A percentile compares a stretch with the other conserved stretches of the same genome.
phyloP scores from a whole-genome alignment of 2,888 invertebrate genomes.

The Eupelmus urozonus region DNA sequence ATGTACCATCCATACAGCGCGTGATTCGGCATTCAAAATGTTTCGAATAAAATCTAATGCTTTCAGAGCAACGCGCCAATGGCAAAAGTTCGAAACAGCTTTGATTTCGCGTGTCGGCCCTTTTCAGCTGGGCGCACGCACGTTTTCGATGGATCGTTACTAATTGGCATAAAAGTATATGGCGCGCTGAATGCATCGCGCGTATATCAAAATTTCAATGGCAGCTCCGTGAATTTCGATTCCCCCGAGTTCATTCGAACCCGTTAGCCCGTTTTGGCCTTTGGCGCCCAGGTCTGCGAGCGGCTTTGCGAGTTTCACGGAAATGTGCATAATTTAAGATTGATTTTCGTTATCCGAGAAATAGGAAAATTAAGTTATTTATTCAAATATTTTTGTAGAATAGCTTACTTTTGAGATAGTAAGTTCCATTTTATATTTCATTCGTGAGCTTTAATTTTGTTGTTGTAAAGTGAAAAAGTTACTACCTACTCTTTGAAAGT shows the following conservation, averaged over 20 bases:
- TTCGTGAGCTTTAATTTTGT: no score
- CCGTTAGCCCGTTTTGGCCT: neutral
- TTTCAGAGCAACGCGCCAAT: neutral
- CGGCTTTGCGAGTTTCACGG: neutral
- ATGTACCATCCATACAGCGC: no score
- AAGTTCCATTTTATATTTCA: no score
- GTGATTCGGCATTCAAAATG: neutral
- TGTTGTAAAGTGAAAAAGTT: no score
- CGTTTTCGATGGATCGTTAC: constrained; percentile 24
- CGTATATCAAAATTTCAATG: constrained; percentile 29
- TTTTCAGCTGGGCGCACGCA: neutral
- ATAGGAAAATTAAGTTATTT: no score
- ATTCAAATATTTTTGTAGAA: no score
- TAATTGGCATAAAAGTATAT: constrained; percentile 26
- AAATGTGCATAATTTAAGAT: no score
- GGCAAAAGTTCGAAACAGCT: neutral
- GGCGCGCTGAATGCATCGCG: neutral
- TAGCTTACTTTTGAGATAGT: no score
- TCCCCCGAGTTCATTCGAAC: neutral
- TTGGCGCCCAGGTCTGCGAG: neutral
- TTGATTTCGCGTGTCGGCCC: neutral
- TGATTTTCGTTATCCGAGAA: no score
- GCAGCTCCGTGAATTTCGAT: neutral
- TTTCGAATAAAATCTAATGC: constrained; percentile 2
- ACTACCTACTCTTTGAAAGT: no score